Percentiles rank a stretch among this genome's conserved stretches.
Conservation (phyloP, 2,888 invertebrate genomes). For the Augochlorella aurata region DNA sequence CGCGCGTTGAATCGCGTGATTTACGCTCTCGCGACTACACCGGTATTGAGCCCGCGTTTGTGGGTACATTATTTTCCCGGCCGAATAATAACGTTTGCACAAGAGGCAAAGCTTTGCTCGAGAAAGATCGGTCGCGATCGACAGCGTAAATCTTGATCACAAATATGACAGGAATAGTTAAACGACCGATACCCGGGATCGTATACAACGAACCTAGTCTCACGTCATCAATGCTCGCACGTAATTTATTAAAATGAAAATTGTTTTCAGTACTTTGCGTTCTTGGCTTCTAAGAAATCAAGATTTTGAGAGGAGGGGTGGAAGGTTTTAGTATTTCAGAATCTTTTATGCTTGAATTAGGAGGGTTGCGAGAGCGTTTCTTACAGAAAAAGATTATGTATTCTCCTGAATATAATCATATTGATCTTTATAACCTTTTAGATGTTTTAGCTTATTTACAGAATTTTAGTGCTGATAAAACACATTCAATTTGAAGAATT, state of each 20-base stretch:
- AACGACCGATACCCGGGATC: constrained; percentile 39
- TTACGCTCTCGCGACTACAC: constrained; percentile 43
- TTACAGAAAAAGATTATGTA: too few relatives aligned
- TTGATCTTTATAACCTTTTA: too few relatives aligned
- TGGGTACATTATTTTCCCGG: constrained; percentile 55
- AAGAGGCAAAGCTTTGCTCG: constrained; percentile 16
- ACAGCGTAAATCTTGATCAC: constrained; percentile 45
- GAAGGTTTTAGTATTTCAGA: too few relatives aligned
- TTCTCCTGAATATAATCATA: too few relatives aligned
- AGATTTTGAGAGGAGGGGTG: neutral
- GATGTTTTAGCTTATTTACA: too few relatives aligned
- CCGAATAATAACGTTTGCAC: constrained; percentile 47
- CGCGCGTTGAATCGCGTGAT: constrained; percentile 59
- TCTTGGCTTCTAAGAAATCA: neutral
- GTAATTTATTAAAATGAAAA: too few relatives aligned
- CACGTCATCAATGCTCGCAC: too few relatives aligned
- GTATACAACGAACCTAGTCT: constrained; percentile 28
- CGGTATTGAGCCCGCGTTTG: constrained; percentile 38
- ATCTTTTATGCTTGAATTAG: too few relatives aligned
- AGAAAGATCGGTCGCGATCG: neutral
- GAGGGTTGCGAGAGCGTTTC: too few relatives aligned
- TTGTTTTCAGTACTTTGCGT: neutral
- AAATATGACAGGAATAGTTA: constrained; percentile 60
- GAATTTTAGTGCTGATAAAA: too few relatives aligned
- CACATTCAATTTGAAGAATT: too few relatives aligned